These are phyloP conservation scores for Drosophila suboccidentalis DNA, from an alignment of 2,888 invertebrate species.

Conservation along the genomic window DNA sequence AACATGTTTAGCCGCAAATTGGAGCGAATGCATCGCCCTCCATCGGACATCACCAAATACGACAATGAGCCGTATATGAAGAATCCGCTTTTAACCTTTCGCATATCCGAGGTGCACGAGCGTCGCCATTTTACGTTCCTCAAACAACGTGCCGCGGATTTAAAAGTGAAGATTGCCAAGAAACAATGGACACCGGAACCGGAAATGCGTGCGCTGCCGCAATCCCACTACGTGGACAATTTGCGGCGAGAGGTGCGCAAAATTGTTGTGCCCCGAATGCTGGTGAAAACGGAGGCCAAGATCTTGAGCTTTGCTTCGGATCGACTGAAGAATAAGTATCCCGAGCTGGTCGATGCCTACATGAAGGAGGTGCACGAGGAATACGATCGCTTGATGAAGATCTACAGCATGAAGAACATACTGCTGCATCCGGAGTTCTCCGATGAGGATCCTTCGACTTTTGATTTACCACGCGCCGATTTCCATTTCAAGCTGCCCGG, in stretches of 20 bases:
- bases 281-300: slow-evolving; percentile 88
- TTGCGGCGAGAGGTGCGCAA: slow-evolving; percentile 87
- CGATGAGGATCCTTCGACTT: slow-evolving; percentile 86
- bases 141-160: slow-evolving; percentile 81
- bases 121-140: slow-evolving; percentile 83
- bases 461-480: slow-evolving; percentile 82
- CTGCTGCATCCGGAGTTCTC: slow-evolving; percentile 87
- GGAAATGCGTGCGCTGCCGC: slow-evolving; percentile 86
- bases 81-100: slow-evolving; percentile 84
- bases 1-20: slow-evolving; percentile 81
- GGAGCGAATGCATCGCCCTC: slow-evolving; percentile 82
- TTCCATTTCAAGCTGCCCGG: slow-evolving; percentile 88
- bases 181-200: slow-evolving; percentile 82
- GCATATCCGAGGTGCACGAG: slow-evolving; percentile 82
- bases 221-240: slow-evolving; percentile 87
- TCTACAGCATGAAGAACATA: slow-evolving; percentile 88
- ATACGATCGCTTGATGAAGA: slow-evolving; percentile 88
- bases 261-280: slow-evolving; percentile 88
- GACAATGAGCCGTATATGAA: slow-evolving; percentile 84
- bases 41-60: slow-evolving; percentile 82
- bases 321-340: slow-evolving; percentile 87
- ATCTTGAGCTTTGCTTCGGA: slow-evolving; percentile 88
- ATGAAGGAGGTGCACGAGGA: slow-evolving; percentile 87
- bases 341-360: slow-evolving; percentile 86
- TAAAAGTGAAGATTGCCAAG: slow-evolving; percentile 81